A percentile compares a stretch with the other conserved stretches of the same genome.
These are phyloP conservation scores for Exocentrus adspersus DNA, from an alignment of 2,888 invertebrate genomes.

Conservation along the genomic window DNA sequence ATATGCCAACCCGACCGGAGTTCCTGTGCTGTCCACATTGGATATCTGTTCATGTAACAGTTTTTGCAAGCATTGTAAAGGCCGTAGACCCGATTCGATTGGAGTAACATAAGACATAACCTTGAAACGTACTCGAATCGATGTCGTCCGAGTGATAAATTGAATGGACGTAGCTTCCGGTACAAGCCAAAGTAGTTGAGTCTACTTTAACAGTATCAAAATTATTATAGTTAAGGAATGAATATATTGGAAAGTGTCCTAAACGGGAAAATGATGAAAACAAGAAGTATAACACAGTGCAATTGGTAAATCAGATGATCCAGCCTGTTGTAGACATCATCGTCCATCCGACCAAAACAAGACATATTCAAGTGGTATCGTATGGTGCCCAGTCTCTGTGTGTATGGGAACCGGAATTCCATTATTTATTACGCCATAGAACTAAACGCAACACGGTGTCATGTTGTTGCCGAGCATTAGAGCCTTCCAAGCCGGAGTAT, in stretches of 20 bases:
- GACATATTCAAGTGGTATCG: not conserved
- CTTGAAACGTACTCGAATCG: slow-evolving; percentile 8
- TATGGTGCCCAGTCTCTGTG: no score
- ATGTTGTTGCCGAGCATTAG: not conserved
- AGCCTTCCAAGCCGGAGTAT: not conserved
- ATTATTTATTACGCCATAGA: slow-evolving; percentile 11
- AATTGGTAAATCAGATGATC: no score
- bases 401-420: slow-evolving; percentile 4
- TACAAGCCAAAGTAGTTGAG: no score
- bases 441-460: slow-evolving; percentile 3
- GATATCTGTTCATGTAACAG: not conserved
- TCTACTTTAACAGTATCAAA: no score
- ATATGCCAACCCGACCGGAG: not conserved
- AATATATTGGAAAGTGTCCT: no score
- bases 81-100: not conserved
- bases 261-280: no score
- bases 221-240: no score
- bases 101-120: slow-evolving; percentile 2
- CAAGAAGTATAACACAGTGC: no score
- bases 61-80: not conserved
- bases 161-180: not conserved
- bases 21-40: not conserved
- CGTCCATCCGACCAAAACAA: not conserved
- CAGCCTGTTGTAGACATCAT: not conserved
- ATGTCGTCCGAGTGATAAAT: not conserved